phyloP scores from a whole-genome alignment of 2,113 vertebrate species.

The Strix uralensis region DNA sequence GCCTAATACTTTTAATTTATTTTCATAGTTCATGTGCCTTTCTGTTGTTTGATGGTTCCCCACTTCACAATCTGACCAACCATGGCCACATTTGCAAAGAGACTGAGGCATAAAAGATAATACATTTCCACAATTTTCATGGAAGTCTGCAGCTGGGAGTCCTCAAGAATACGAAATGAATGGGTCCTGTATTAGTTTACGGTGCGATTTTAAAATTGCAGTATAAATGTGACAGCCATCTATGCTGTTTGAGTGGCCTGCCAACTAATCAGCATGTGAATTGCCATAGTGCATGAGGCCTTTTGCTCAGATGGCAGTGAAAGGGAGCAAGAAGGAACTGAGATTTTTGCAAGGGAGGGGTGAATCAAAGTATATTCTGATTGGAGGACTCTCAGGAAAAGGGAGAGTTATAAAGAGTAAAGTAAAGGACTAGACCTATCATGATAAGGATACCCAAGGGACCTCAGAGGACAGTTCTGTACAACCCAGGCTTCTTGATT shows the following conservation, averaged over 20 bases:
- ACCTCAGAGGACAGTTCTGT: neutral
- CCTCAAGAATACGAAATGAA: neutral
- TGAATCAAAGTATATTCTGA: neutral
- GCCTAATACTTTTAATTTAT: neutral
- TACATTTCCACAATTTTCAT: neutral
- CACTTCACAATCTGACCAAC: neutral
- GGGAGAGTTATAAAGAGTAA: neutral
- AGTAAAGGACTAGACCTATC: neutral
- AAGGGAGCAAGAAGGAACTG: neutral
- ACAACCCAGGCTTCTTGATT: neutral
- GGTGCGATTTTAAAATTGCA: neutral
- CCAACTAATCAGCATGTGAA: neutral
- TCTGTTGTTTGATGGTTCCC: neutral
- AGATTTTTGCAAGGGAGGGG: neutral
- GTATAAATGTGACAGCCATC: neutral
- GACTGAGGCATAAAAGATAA: neutral
- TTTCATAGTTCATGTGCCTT: neutral
- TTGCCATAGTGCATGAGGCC: neutral
- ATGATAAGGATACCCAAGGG: neutral
- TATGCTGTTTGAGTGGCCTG: neutral
- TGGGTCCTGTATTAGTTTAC: neutral
- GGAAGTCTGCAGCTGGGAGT: neutral
- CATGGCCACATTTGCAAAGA: neutral
- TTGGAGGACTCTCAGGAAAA: neutral
- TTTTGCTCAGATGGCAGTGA: neutral